A percentile compares a stretch with the other conserved stretches of the same genome.
Evolutionary conservation across 2,113 vertebrate species (phyloP).

Genomic region (Apaloderma vittatum): DNA sequence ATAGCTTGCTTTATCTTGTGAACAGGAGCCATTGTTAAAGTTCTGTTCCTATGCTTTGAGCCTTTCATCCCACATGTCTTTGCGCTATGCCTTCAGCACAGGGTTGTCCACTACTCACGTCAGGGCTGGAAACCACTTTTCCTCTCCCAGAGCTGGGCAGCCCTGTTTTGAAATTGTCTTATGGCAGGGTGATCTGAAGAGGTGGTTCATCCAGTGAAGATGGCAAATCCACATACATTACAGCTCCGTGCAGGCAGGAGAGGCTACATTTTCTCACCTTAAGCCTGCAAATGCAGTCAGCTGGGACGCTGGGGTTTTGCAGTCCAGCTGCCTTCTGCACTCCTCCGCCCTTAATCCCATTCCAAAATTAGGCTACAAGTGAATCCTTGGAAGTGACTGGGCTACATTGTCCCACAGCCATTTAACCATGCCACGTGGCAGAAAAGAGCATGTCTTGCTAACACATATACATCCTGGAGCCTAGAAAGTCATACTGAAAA

Average conservation of each 20-base stretch:
- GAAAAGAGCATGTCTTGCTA: not conserved
- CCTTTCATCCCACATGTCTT: not conserved
- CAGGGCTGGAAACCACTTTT: not conserved
- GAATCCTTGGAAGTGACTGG: not conserved
- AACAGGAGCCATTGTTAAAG: not conserved
- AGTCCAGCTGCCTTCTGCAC: not conserved
- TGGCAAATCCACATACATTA: not conserved
- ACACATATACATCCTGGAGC: not conserved
- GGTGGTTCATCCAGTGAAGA: not conserved
- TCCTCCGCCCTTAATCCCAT: not conserved
- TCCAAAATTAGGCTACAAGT: not conserved
- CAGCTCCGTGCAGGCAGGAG: not conserved
- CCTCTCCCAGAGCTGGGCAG: not conserved
- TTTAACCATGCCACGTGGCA: not conserved
- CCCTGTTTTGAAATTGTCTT: not conserved
- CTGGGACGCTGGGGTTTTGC: not conserved
- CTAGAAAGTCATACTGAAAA: not conserved
- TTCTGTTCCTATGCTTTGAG: not conserved
- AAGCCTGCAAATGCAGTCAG: not conserved
- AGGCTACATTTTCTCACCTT: not conserved
- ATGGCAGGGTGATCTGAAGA: accelerated
- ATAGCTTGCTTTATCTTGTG: not conserved
- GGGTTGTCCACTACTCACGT: not conserved
- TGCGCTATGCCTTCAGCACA: not conserved
- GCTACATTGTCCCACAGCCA: not conserved